Percentiles rank a stretch among this genome's conserved stretches.
Conservation (phyloP, 2,888 invertebrate genomes). For the Neuroscelio doddi region DNA sequence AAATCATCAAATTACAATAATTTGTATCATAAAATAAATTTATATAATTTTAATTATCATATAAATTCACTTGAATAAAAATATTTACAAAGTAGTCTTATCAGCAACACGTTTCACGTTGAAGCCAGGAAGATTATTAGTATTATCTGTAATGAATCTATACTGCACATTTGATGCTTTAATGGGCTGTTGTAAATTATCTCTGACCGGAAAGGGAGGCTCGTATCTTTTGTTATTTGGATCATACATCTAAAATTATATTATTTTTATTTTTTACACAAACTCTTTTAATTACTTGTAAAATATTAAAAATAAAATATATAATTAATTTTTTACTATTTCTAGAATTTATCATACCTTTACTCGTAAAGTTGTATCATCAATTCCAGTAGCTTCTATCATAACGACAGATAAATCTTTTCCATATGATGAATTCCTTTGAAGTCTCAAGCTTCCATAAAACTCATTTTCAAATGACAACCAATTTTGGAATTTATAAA, state of each 20-base stretch:
- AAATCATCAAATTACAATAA: too few relatives aligned
- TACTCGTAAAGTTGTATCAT: conserved; percentile 77
- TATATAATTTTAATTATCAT: too few relatives aligned
- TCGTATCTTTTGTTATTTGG: conserved; percentile 76
- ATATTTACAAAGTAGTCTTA: conserved; percentile 53
- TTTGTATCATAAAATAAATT: too few relatives aligned
- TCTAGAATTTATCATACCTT: conserved; percentile 74
- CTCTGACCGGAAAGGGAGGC: conserved; percentile 76
- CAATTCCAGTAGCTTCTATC: conserved; percentile 78
- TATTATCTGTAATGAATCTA: conserved; percentile 74
- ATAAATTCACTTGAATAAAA: conserved; percentile 3
- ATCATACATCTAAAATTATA: conserved; percentile 73
- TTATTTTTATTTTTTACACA: too few relatives aligned
- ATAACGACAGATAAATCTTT: conserved; percentile 77
- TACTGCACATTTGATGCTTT: conserved; percentile 73
- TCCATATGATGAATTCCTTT: conserved; percentile 77
- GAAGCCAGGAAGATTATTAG: conserved; percentile 76
- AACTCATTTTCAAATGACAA: conserved; percentile 77
- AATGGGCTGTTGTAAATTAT: conserved; percentile 52
- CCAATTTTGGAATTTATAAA: conserved; percentile 78
- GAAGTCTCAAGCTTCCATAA: conserved; percentile 75
- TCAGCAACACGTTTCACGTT: conserved; percentile 74
- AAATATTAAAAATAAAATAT: too few relatives aligned
- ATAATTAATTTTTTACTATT: too few relatives aligned
- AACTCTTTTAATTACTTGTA: too few relatives aligned